Evolutionary conservation across 2,797 vertebrate genomes (phyloP).

Genomic region (Anabacerthia variegaticeps): DNA sequence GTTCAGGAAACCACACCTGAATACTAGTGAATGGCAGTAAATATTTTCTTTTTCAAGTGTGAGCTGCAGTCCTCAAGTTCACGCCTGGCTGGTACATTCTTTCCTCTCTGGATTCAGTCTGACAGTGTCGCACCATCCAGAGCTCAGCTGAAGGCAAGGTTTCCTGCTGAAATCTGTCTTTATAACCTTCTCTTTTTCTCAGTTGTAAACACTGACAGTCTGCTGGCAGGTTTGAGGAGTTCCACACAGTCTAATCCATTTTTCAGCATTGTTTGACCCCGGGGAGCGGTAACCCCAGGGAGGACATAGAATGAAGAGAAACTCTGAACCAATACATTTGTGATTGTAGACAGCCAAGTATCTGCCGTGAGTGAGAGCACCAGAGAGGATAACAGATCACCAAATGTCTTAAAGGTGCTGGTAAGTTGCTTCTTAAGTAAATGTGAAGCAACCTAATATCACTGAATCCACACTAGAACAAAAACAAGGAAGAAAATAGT

Average conservation of each 20-base stretch:
- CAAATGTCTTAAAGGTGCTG: background rate
- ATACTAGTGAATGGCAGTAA: background rate
- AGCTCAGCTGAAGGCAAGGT: background rate
- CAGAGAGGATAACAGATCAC: background rate
- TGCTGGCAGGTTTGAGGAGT: background rate
- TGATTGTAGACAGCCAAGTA: background rate
- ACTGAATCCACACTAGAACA: background rate
- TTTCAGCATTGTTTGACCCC: background rate
- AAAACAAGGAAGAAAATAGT: background rate
- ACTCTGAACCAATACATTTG: background rate
- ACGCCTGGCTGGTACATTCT: background rate
- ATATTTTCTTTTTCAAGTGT: background rate
- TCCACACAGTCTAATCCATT: fast-evolving
- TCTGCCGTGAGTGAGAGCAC: background rate
- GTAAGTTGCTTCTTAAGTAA: background rate
- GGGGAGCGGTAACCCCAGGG: background rate
- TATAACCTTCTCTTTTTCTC: background rate
- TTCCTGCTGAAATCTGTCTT: background rate
- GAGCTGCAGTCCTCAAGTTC: background rate
- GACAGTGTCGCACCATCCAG: background rate
- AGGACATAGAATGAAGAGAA: background rate
- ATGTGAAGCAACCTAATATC: background rate
- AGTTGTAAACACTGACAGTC: background rate
- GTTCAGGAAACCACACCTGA: background rate
- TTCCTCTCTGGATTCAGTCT: background rate